phyloP scores from a whole-genome alignment of 2,113 vertebrate species.

The Chaenocephalus aceratus region DNA sequence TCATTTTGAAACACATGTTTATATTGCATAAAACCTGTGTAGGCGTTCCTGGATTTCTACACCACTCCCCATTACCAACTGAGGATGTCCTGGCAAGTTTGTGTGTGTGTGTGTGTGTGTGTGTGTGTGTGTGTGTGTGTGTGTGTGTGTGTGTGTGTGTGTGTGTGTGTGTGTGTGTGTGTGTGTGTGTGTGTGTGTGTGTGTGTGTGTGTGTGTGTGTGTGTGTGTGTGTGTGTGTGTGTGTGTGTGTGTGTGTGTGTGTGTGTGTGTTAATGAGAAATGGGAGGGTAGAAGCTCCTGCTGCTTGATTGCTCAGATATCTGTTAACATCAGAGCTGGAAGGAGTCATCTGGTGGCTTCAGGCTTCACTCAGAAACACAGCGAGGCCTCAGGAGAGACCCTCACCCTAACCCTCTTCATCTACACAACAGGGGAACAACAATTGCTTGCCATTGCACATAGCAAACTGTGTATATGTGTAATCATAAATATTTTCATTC shows the following conservation, averaged over 20 bases:
- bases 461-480: too few relatives aligned
- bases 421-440: background rate
- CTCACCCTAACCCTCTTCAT: conserved; percentile 36
- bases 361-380: background rate
- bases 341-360: conserved; percentile 23
- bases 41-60: background rate
- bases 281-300: conserved; percentile 43
- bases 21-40: background rate
- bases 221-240: too few relatives aligned
- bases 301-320: conserved; percentile 43
- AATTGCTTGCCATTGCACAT: too few relatives aligned
- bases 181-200: background rate
- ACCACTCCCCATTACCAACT: too few relatives aligned
- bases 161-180: conserved; percentile 5
- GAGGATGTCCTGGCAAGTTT: too few relatives aligned
- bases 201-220: too few relatives aligned
- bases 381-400: conserved; percentile 24
- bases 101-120: too few relatives aligned
- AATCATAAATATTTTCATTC: too few relatives aligned
- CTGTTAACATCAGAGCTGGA: conserved; percentile 21
- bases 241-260: too few relatives aligned
- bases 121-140: too few relatives aligned
- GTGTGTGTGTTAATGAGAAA: background rate
- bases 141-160: background rate
- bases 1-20: background rate